Percentiles rank a stretch among this genome's conserved stretches.
These are phyloP conservation scores for Scleropages formosus DNA, from an alignment of 2,797 vertebrate genomes.

Conservation along the genomic window DNA sequence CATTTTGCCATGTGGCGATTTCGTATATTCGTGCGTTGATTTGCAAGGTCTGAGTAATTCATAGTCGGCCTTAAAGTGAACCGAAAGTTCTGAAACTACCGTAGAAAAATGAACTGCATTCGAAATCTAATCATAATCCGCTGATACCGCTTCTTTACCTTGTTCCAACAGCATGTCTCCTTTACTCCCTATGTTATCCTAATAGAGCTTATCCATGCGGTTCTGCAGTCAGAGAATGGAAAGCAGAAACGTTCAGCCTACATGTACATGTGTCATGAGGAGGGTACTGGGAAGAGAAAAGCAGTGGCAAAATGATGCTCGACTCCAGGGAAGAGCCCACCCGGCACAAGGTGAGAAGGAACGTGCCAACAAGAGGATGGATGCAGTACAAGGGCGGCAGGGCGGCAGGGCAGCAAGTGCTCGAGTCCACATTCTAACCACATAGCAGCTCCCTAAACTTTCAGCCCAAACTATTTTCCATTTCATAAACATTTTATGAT, in stretches of 20 bases:
- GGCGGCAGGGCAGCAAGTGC: not conserved
- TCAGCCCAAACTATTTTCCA: constrained; percentile 55
- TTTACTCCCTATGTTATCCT: not conserved
- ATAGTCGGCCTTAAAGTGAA: no score
- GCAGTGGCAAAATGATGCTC: not conserved
- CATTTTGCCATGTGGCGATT: no score
- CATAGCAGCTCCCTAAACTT: constrained; percentile 31
- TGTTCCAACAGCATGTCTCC: not conserved
- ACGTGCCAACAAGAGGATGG: not conserved
- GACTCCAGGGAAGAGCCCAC: constrained; percentile 17
- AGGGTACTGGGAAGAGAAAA: not conserved
- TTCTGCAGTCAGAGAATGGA: not conserved
- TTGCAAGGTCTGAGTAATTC: no score
- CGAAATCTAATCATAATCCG: not conserved
- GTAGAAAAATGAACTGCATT: no score
- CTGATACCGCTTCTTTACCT: not conserved
- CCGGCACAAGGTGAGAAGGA: not conserved
- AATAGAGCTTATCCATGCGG: not conserved
- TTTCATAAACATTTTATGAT: constrained; percentile 47
- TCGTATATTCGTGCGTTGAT: no score
- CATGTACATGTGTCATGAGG: not conserved
- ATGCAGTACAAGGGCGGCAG: not conserved
- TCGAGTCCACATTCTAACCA: constrained; percentile 27
- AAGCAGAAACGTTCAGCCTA: not conserved
- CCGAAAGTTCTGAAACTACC: no score